phyloP scores from a whole-genome alignment of 2,797 vertebrate genomes.

The Chelonia mydas region DNA sequence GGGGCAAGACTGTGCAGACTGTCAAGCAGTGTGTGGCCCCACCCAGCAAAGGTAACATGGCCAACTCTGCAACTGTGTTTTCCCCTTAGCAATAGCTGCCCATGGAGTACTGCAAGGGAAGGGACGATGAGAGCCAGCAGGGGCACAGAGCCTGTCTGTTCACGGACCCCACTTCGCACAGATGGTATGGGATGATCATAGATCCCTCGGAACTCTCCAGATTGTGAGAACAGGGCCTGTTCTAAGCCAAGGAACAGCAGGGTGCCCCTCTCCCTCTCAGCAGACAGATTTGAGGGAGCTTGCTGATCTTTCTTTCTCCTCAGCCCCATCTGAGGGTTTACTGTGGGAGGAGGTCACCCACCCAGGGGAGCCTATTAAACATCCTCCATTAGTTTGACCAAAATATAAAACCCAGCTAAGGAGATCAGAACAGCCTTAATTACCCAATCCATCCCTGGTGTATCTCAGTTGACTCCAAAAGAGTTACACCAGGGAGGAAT shows the following conservation, averaged over 20 bases:
- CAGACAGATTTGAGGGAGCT: not conserved
- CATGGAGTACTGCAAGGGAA: too few species aligned
- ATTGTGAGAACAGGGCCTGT: too few species aligned
- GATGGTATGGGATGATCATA: too few species aligned
- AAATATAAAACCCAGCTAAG: not conserved
- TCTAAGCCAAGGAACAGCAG: not conserved
- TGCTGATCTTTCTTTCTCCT: not conserved
- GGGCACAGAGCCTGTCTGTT: too few species aligned
- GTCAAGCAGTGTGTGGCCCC: too few species aligned
- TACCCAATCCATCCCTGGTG: not conserved
- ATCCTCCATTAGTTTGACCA: not conserved
- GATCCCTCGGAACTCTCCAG: too few species aligned
- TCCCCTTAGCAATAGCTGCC: too few species aligned
- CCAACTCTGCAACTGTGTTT: too few species aligned
- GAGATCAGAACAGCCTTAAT: not conserved
- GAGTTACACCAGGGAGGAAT: not conserved
- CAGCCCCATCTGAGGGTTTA: not conserved
- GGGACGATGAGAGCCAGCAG: too few species aligned
- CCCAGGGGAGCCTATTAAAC: not conserved
- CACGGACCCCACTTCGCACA: too few species aligned
- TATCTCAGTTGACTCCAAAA: not conserved
- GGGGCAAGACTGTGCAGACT: too few species aligned
- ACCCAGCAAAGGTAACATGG: too few species aligned
- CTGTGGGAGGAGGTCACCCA: not conserved
- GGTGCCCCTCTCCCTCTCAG: fast-evolving